phyloP scores from a whole-genome alignment of 2,113 vertebrate species.

The Dissostichus mawsoni region DNA sequence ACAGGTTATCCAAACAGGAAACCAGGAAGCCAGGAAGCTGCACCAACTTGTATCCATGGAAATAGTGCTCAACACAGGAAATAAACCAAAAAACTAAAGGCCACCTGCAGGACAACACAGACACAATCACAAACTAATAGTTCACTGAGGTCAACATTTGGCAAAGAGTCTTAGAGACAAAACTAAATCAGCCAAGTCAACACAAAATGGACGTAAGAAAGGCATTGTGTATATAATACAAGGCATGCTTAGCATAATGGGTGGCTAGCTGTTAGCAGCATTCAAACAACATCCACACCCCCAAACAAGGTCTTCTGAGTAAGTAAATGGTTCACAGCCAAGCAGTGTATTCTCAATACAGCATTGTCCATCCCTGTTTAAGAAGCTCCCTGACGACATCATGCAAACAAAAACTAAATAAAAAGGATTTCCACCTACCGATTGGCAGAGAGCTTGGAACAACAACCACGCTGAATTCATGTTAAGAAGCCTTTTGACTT shows the following conservation, averaged over 20 bases:
- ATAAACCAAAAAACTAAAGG: slow-evolving; percentile 61
- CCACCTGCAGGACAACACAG: slow-evolving; percentile 48
- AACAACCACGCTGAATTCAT: slow-evolving; percentile 73
- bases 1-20: slow-evolving; percentile 85
- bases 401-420: slow-evolving; percentile 15
- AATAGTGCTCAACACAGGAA: slow-evolving; percentile 82
- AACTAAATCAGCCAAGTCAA: neutral
- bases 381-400: neutral
- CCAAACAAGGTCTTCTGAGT: neutral
- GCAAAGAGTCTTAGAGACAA: neutral
- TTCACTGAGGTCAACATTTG: slow-evolving; percentile 15
- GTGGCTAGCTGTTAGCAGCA: neutral
- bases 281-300: neutral
- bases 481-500: slow-evolving; percentile 48
- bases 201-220: neutral
- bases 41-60: slow-evolving; percentile 80
- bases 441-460: slow-evolving; percentile 55
- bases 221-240: too few species aligned
- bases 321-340: neutral
- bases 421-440: slow-evolving; percentile 61
- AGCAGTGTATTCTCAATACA: slow-evolving; percentile 3
- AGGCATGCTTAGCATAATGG: neutral
- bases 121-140: slow-evolving; percentile 20
- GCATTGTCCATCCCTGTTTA: neutral
- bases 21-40: slow-evolving; percentile 85